Evolutionary conservation across 2,797 vertebrate genomes (phyloP).

Genomic region (Lacerta bilineata): DNA sequence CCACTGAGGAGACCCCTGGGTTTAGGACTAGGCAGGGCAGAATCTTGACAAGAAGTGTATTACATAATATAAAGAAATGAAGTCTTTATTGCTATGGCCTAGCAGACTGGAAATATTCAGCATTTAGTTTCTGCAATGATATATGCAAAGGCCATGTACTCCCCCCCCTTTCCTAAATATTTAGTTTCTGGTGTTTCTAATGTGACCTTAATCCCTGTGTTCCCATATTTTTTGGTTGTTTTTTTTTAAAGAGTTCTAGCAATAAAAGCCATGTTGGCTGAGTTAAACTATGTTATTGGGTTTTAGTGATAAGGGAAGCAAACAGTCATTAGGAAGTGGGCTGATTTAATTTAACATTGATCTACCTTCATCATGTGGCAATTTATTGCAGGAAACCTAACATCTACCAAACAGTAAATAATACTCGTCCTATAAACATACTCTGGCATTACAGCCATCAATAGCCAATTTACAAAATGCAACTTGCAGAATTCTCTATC

Average conservation of each 20-base stretch:
- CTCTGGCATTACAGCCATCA: neutral
- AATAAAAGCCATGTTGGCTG: neutral
- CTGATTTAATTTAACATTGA: conserved; percentile 27
- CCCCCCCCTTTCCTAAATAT: neutral
- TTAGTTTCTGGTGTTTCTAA: neutral
- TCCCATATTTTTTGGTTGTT: neutral
- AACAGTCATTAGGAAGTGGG: conserved; percentile 12
- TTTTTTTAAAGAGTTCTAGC: neutral
- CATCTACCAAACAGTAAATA: neutral
- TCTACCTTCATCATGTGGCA: neutral
- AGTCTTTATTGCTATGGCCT: too few relatives aligned
- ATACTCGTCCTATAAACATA: neutral
- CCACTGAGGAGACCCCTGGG: too few relatives aligned
- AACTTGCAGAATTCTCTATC: neutral
- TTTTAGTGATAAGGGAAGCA: neutral
- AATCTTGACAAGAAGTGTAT: neutral
- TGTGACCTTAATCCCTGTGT: neutral
- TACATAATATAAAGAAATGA: too few relatives aligned
- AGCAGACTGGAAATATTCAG: neutral
- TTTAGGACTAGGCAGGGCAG: too few relatives aligned
- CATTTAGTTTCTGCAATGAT: neutral
- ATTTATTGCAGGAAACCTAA: conserved; percentile 3
- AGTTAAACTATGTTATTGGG: neutral
- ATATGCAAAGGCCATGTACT: neutral
- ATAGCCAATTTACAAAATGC: neutral